Percentiles rank a stretch among this genome's conserved stretches.
Evolutionary conservation across 2,888 invertebrate species (phyloP).

Genomic region (Parasteatoda lunata): DNA sequence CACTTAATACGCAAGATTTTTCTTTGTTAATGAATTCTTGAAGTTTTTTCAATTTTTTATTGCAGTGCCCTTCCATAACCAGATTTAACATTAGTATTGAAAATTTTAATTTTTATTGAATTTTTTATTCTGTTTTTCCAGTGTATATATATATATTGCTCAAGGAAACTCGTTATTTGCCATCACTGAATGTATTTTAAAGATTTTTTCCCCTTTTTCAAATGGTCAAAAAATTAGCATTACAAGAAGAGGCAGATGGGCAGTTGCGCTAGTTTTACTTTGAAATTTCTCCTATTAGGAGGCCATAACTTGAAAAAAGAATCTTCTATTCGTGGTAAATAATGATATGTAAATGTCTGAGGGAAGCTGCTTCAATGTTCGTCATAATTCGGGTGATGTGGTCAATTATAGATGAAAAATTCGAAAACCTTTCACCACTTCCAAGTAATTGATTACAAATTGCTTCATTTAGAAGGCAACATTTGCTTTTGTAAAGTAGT

Average conservation of each 20-base stretch:
- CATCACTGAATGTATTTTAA: too few species aligned
- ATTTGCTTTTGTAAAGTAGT: slow-evolving; percentile 3
- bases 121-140: too few species aligned
- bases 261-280: neutral
- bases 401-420: slow-evolving; percentile 8
- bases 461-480: slow-evolving; percentile 33
- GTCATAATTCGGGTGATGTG: slow-evolving; percentile 32
- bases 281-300: slow-evolving; percentile 17
- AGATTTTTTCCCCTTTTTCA: too few species aligned
- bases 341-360: slow-evolving; percentile 47
- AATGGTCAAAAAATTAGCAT: neutral
- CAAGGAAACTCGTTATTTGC: too few species aligned
- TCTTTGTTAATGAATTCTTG: too few species aligned
- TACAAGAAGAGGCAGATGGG: slow-evolving; percentile 11
- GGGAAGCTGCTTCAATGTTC: slow-evolving; percentile 7
- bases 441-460: slow-evolving; percentile 56
- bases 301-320: slow-evolving; percentile 15
- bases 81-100: too few species aligned
- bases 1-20: too few species aligned
- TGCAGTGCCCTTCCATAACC: too few species aligned
- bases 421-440: neutral
- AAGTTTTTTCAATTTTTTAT: too few species aligned
- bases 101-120: too few species aligned
- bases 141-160: too few species aligned
- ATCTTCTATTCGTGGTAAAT: neutral